Conservation (phyloP, 2,113 vertebrate genomes). For the Aleadryas rufinucha region DNA sequence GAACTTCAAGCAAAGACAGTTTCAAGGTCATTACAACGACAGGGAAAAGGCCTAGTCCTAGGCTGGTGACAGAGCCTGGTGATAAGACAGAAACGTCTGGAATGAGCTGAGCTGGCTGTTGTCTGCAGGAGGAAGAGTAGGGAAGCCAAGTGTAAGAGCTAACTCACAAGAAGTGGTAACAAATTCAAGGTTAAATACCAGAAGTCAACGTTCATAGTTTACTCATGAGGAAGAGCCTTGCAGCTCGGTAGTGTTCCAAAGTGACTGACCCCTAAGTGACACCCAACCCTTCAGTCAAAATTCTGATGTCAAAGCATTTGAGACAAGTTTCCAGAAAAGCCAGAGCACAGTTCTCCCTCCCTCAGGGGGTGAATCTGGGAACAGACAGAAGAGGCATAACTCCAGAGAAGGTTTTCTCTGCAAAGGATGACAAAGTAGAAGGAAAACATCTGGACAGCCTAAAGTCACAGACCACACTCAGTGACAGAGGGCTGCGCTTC, state of each 20-base stretch:
- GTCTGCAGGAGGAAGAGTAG: neutral
- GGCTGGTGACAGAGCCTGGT: neutral
- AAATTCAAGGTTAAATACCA: neutral
- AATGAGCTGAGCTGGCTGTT: slow-evolving; percentile 20
- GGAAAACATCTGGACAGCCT: neutral
- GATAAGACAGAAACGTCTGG: slow-evolving; percentile 38
- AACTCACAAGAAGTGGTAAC: neutral
- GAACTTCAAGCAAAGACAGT: neutral
- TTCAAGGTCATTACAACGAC: neutral
- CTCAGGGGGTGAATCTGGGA: neutral
- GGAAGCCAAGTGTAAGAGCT: neutral
- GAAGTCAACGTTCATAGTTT: neutral
- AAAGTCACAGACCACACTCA: neutral
- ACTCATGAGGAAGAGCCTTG: neutral
- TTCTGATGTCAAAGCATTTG: neutral
- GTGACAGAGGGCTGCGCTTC: neutral
- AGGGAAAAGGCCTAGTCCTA: neutral
- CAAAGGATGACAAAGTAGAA: neutral
- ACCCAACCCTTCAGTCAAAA: neutral
- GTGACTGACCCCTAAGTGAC: neutral
- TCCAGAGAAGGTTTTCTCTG: neutral
- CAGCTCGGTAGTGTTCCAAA: neutral
- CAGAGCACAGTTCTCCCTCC: neutral
- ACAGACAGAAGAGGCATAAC: neutral
- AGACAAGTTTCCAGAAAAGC: neutral